phyloP scores from a whole-genome alignment of 2,113 vertebrate species.

The Mormyrus iriodes region DNA sequence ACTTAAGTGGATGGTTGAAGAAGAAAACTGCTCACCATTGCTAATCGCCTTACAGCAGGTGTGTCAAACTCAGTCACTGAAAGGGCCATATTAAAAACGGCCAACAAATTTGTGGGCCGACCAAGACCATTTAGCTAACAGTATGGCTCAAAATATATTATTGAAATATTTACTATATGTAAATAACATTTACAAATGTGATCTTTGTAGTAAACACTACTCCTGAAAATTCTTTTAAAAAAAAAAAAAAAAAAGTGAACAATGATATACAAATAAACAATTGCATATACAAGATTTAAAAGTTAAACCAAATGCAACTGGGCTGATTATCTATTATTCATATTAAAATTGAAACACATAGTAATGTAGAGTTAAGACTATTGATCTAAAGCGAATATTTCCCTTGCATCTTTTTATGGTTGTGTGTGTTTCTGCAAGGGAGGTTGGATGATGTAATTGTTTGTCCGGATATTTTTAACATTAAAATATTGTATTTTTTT shows the following conservation, averaged over 20 bases:
- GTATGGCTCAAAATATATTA: not conserved
- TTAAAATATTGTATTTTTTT: not conserved
- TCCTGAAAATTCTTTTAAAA: not conserved
- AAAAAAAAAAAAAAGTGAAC: not conserved
- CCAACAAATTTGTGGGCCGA: not conserved
- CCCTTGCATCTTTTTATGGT: not conserved
- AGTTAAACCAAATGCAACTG: not conserved
- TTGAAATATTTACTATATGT: not conserved
- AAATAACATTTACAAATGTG: not conserved
- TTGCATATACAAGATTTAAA: not conserved
- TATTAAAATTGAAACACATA: not conserved
- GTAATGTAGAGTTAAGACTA: not conserved
- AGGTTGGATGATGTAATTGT: too few relatives aligned
- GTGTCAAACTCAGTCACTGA: not conserved
- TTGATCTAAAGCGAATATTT: not conserved
- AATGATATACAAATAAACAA: not conserved
- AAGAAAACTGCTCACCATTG: not conserved
- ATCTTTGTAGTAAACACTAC: not conserved
- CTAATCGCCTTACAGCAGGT: not conserved
- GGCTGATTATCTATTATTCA: not conserved
- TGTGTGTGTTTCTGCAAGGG: not conserved
- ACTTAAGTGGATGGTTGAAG: not conserved
- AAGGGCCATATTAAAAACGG: not conserved
- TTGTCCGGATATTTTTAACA: not conserved
- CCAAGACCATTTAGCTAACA: not conserved